Conservation (phyloP, 2,888 invertebrate genomes). For the Synergus umbraculus region DNA sequence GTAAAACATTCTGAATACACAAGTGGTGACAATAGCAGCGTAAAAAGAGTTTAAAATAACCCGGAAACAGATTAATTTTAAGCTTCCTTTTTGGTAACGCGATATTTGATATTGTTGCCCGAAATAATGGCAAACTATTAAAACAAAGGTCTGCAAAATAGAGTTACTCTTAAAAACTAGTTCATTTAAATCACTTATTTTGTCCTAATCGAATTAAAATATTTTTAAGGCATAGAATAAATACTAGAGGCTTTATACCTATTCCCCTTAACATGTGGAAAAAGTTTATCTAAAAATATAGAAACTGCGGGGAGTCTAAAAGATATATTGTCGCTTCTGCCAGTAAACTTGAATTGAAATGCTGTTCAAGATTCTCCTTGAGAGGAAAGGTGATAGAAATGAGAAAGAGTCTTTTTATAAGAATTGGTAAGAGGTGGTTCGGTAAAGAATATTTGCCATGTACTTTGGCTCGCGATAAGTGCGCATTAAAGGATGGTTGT, state of each 20-base stretch:
- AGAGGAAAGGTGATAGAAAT: constrained; percentile 7
- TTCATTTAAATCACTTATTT: no score
- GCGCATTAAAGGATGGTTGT: constrained; percentile 3
- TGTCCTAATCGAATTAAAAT: no score
- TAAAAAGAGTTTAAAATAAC: not conserved
- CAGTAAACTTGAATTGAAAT: constrained; percentile 30
- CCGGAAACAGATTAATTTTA: not conserved
- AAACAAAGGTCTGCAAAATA: no score
- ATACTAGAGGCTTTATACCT: no score
- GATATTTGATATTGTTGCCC: not conserved
- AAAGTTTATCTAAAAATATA: not conserved
- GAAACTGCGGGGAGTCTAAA: not conserved
- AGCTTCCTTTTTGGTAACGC: not conserved
- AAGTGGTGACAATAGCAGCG: not conserved
- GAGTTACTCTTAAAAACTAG: no score
- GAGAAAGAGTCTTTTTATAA: constrained; percentile 25
- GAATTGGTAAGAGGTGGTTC: not conserved
- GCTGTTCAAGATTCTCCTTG: not conserved
- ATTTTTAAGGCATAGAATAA: no score
- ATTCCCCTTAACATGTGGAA: not conserved
- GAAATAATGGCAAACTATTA: no score
- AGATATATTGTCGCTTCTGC: constrained; percentile 2
- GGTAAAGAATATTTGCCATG: not conserved
- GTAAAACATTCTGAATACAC: not conserved
- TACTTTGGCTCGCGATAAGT: not conserved